phyloP scores from a whole-genome alignment of 2,797 vertebrate species.

The Gadopsis bispinosus region DNA sequence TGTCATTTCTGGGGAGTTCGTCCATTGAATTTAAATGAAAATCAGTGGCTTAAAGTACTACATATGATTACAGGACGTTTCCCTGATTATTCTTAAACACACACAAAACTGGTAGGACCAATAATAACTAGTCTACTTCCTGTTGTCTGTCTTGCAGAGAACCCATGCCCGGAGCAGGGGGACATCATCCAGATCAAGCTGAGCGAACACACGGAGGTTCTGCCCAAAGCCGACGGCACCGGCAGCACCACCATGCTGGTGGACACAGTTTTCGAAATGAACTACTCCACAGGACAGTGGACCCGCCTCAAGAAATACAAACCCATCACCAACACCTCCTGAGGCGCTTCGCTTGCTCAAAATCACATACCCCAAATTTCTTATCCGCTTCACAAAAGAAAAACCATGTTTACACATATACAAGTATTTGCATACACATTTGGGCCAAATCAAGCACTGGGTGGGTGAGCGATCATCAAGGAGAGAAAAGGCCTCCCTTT shows the following conservation, averaged over 20 bases:
- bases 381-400: slow-evolving; percentile 20
- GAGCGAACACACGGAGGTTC: slow-evolving; percentile 96
- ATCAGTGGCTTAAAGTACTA: neutral
- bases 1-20: no score
- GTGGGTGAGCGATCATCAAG: slow-evolving; percentile 40
- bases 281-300: slow-evolving; percentile 99
- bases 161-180: slow-evolving; percentile 98
- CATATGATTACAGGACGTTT: neutral
- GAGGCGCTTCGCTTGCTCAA: slow-evolving; percentile 63
- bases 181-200: slow-evolving; percentile 99
- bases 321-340: slow-evolving; percentile 96
- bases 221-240: slow-evolving; percentile 96
- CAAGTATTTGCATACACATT: slow-evolving; percentile 61
- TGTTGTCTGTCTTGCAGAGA: slow-evolving; percentile 85
- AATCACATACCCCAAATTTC: slow-evolving; percentile 1
- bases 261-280: slow-evolving; percentile 99
- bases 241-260: slow-evolving; percentile 99
- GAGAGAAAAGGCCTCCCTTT: slow-evolving; percentile 71
- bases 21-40: neutral
- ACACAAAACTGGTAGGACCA: neutral
- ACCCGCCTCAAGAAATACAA: slow-evolving; percentile 99
- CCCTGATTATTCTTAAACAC: neutral
- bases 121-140: neutral
- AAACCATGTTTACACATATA: slow-evolving; percentile 58
- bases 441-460: slow-evolving; percentile 65